Evolutionary conservation across 2,797 vertebrate genomes (phyloP), one percentile per base, ranked within the genome.

Genomic region (Stomatorhinus walkeri): DNA sequence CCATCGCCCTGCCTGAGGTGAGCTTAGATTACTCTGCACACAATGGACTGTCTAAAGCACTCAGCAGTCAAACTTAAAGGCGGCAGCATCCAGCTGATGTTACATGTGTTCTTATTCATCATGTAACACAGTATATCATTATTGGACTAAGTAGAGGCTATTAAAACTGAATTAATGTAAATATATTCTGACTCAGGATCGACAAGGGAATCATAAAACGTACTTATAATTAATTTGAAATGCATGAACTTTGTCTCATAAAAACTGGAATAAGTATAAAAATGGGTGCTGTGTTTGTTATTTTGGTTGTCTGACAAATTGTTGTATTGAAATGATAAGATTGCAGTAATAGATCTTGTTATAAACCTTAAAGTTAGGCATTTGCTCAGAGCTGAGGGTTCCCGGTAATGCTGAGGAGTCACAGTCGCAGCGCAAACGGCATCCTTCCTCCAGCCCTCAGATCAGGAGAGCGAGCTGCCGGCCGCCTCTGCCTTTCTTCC

Each of bases 1-100:
- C 99, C 91, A 95, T 99, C 0, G 96, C 99, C 10, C 93, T 99
- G n/a, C 98, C 98, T 52, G 98, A 99, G 97, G 98, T 99, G 91
- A 95, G 95, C 88, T 32, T 9, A 49, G 1, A 49, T 22, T 88
- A 8, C 56, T 56, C 12, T 48, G 28, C 46, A 49, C 43, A 49
- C 9, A 49, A 14, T 12, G 8, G 46, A n/a, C 79, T 9, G 1
- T 24, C 48, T 43, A 43, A 79, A 43, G 16, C 16, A 19, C 12
- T 40, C 68, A 16, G 32, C 32, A 16, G 68, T 76, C 68, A 40
- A 16, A 76, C 28, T 40, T 43, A 79, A 76, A 19, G 72, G 43
- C 43, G 7, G 19, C 2, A 10, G 19, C 3, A 49, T 84, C 46
- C 8, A 22, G 46, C n/a, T 46, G 48, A 83, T 19, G 19, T 49